Evolutionary conservation across 2,113 vertebrate species (phyloP), one percentile per base, ranked within the genome.

Genomic region (Brachyhypopomus occidentalis): DNA sequence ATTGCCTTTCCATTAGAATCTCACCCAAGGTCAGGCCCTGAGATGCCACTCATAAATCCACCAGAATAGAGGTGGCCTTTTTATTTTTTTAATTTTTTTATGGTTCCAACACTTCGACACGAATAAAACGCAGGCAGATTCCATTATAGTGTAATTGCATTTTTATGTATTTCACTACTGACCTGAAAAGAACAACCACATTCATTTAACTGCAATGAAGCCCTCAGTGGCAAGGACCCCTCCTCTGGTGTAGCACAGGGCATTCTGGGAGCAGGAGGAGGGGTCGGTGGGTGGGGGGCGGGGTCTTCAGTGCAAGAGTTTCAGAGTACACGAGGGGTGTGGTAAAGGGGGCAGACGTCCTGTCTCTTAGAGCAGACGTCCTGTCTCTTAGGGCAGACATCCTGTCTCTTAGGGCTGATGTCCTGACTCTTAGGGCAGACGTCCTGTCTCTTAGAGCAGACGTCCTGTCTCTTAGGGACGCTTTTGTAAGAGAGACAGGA

Each of bases 181-280:
- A 94, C 92, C 92, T 90, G 91, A 92, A 93, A 93, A 93, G 91
- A 93, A 92, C 93, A 93, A 91, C 89, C 89, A 87, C 89, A 89
- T 90, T 91, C 87, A 89, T 90, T 92, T 82, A 74, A 84, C 84
- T 78, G 81, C 84, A 92, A 63, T 90, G 79, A 91, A 90, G 90
- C 75, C 73, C 84, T 91, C 86, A 81, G 88, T 23, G 72, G 88
- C 87, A 84, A 80, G 85, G 86, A 6, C 41, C n/a, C 41, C 89
- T 86, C 88, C 83, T 59, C 84, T 84, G 87, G 85, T 85, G 84
- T 86, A 34, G 72, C 87, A 38, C 7, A 38, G 38, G 41, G 41
- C 5, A 5, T 48, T 48, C 45, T 52, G 45, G 83, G 75, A 77
- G 86, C 73, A 56, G 86, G 66, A 17, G 62, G 67, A 12, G 79